Base-by-base conservation (phyloP, 1,140 invertebrate genomes). In the Gyrodactylus salaris region DNA sequence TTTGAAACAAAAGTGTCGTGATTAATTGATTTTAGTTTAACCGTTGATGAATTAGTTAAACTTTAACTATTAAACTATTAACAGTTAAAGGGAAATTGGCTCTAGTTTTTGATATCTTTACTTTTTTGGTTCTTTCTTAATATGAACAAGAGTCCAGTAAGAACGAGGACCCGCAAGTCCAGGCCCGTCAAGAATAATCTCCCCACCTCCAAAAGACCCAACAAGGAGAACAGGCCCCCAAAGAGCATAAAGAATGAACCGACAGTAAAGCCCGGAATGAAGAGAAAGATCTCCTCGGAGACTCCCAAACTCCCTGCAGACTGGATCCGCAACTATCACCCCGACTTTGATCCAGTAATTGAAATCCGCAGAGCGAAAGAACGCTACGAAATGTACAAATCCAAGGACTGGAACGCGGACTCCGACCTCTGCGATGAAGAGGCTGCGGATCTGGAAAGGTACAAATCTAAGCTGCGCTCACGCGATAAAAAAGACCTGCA, bases 401-500 rank as follows among this genome's bases (percentile, higher is more conserved):
- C 7, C 2, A 69, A 69, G 20, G 23, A 24, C 21, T 69, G 68
- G 68, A 2, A 16, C 23, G 21, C 20, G 20, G 20, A 21, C 20
- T 7, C 2, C 23, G 16, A 21, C 16, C 23, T 69, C 20, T 21
- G 23, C 68, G 68, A 69, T 24, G 68, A 69, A 69, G 68, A 69
- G 23, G 20, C 7, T 21, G 21, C 20, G 24, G 68, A 69, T 23
- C 23, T 21, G 20, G 7, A 7, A 20, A 69, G 24, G 2, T 69
- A 69, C 24, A 7, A 20, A 21, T 16, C 20, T 20, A 69, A 69
- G 68, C 21, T 69, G 24, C 68, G 21, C 7, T n/a, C 7, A 7
- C 7, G n/a, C 2, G 20, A 69, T 2, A 21, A 69, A 23, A 69
- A 21, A 7, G 23, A 69, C 23, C 7, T 7, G 16, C 75, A 78